A percentile compares a stretch with the other conserved stretches of the same genome.
Evolutionary conservation across 1,140 invertebrate genomes (phyloP).

Genomic region (Pantala flavescens): DNA sequence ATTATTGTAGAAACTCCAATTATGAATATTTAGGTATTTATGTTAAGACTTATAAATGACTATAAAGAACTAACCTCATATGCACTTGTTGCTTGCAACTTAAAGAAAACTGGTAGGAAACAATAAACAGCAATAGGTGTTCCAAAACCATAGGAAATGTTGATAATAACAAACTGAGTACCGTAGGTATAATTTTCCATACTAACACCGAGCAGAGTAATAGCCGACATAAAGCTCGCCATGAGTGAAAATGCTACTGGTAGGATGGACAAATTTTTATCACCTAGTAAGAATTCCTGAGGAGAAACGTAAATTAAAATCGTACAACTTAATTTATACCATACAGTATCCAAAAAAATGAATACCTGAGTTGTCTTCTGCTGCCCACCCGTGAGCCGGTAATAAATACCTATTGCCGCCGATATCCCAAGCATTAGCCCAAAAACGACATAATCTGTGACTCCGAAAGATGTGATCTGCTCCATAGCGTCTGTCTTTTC

Average conservation of each 20-base stretch:
- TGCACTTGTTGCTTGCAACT: slow-evolving; percentile 70
- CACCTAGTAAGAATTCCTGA: slow-evolving; percentile 72
- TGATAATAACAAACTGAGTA: slow-evolving; percentile 73
- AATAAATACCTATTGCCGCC: slow-evolving; percentile 65
- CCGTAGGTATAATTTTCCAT: slow-evolving; percentile 75
- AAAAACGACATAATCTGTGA: slow-evolving; percentile 54
- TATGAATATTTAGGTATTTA: too few species aligned
- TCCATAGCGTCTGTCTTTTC: too few species aligned
- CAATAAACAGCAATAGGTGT: slow-evolving; percentile 69
- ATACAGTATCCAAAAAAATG: slow-evolving; percentile 11
- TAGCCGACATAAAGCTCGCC: slow-evolving; percentile 91
- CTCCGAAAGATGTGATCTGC: slow-evolving; percentile 27
- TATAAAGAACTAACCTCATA: slow-evolving; percentile 54
- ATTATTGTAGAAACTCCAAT: too few species aligned
- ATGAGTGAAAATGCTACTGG: slow-evolving; percentile 80
- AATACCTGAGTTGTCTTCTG: slow-evolving; percentile 71
- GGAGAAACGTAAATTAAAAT: slow-evolving; percentile 27
- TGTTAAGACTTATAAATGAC: too few species aligned
- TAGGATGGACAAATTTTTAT: slow-evolving; percentile 60
- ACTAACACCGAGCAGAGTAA: slow-evolving; percentile 80
- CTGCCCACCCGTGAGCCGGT: slow-evolving; percentile 71
- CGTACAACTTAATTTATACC: not conserved
- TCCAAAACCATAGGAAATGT: slow-evolving; percentile 66
- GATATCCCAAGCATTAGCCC: slow-evolving; percentile 49
- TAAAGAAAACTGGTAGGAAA: slow-evolving; percentile 83